phyloP scores from a whole-genome alignment of 2,888 invertebrate species.

The Galerucella nymphaeae region DNA sequence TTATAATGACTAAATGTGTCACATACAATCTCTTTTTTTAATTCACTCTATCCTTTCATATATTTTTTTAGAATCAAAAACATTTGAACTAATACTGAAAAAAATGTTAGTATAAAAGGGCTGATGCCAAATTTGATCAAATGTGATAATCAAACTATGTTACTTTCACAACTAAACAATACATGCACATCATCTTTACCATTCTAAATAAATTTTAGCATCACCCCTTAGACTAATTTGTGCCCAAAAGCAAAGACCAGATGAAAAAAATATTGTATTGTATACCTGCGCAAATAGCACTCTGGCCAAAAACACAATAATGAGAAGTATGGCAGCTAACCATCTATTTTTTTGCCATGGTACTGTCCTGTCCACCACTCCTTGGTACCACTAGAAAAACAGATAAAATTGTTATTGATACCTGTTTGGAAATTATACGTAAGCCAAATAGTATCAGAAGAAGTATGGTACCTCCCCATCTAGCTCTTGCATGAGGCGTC shows the following conservation, averaged over 20 bases:
- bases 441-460: constrained; percentile 80
- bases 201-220: neutral
- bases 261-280: constrained; percentile 34
- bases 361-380: constrained; percentile 67
- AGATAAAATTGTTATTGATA: constrained; percentile 64
- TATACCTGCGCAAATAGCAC: constrained; percentile 66
- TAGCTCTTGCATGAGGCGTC: constrained; percentile 83
- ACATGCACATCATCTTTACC: neutral
- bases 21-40: too few relatives aligned
- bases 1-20: too few relatives aligned
- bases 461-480: constrained; percentile 82
- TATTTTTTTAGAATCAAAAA: neutral
- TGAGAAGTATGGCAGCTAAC: constrained; percentile 62
- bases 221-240: neutral
- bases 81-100: neutral
- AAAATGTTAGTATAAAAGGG: neutral
- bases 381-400: constrained; percentile 66
- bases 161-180: too few relatives aligned
- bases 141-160: too few relatives aligned
- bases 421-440: constrained; percentile 85
- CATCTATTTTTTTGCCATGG: constrained; percentile 65
- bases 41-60: too few relatives aligned
- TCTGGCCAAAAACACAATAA: constrained; percentile 63
- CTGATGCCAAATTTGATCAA: neutral
- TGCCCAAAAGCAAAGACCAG: constrained; percentile 34